A percentile compares a stretch with the other conserved stretches of the same genome.
Conservation (phyloP, 92 coral and sea anemone species). For the Heteractis magnifica region DNA sequence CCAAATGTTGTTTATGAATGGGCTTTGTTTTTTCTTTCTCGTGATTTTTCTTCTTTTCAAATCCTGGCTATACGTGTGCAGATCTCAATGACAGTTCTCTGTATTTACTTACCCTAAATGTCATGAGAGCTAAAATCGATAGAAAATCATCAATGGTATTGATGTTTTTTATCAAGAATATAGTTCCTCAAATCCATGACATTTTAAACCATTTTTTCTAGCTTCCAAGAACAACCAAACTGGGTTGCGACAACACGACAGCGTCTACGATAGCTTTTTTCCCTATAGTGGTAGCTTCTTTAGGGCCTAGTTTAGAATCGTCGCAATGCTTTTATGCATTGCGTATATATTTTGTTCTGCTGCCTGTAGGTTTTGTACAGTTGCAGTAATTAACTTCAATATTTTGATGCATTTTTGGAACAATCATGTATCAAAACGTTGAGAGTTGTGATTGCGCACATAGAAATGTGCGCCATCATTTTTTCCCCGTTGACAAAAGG, state of each 20-base stretch:
- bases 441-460: neutral
- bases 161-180: neutral
- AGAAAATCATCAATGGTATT: neutral
- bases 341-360: no score
- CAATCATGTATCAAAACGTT: neutral
- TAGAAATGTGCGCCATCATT: neutral
- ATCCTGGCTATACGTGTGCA: neutral
- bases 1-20: no score
- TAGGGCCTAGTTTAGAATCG: neutral
- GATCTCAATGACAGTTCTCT: constrained; percentile 7
- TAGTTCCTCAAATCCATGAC: neutral
- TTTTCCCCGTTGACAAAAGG: neutral
- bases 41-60: neutral
- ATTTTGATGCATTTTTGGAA: neutral
- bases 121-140: neutral
- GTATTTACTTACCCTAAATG: neutral
- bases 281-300: neutral
- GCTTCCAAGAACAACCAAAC: neutral
- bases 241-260: neutral
- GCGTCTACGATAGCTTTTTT: neutral
- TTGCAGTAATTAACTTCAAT: neutral
- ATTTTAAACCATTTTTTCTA: neutral
- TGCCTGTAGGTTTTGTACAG: neutral
- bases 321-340: no score
- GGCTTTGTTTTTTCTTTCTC: neutral